These are phyloP conservation scores for Sympetrum striolatum DNA, from an alignment of 2,888 invertebrate genomes.

Conservation along the genomic window DNA sequence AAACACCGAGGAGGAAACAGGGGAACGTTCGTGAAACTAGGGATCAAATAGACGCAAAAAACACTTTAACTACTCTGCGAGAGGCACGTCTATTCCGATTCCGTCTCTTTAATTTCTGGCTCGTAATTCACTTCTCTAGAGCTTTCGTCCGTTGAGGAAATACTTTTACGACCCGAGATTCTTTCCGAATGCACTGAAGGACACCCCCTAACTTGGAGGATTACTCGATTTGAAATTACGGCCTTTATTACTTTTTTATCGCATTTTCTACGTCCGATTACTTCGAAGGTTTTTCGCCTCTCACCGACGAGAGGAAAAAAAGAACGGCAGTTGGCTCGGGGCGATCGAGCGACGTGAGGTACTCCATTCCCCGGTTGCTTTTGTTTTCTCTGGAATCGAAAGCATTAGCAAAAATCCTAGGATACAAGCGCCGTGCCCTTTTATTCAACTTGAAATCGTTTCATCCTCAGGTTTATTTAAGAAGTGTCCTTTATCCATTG, in stretches of 20 bases:
- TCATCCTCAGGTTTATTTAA: no score
- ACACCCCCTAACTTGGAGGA: neutral
- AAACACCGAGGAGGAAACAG: neutral
- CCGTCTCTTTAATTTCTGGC: neutral
- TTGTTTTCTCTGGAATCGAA: neutral
- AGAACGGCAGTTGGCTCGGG: neutral
- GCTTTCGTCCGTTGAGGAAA: neutral
- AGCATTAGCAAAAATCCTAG: neutral
- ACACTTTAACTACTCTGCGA: neutral
- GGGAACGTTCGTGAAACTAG: neutral
- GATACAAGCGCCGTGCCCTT: no score
- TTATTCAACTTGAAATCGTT: no score
- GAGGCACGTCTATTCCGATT: neutral
- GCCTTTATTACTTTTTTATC: neutral
- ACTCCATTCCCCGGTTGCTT: neutral
- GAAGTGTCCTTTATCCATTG: no score
- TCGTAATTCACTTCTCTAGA: neutral
- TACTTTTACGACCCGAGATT: neutral
- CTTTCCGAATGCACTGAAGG: neutral
- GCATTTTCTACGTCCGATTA: neutral
- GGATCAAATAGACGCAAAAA: neutral
- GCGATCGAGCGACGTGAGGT: neutral
- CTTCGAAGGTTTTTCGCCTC: neutral
- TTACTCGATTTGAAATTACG: neutral
- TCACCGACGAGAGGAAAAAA: neutral